Evolutionary conservation across 1,140 invertebrate genomes (phyloP).

Genomic region (Zaprionus africanus): DNA sequence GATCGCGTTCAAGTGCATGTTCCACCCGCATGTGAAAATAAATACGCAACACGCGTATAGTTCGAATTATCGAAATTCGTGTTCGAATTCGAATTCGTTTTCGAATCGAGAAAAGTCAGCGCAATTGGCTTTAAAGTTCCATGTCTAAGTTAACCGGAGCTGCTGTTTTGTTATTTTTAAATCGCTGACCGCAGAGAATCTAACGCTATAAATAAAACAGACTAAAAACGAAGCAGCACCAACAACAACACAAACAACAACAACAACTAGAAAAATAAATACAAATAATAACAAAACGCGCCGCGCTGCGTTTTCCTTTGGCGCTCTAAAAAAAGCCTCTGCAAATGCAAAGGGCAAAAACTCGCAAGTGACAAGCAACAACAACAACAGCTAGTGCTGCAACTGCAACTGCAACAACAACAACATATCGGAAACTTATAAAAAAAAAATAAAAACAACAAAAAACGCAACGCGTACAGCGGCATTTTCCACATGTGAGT

Average conservation of each 20-base stretch:
- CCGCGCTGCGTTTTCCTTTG: slow-evolving; percentile 33
- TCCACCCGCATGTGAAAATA: slow-evolving; percentile 1
- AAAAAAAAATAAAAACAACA: slow-evolving; percentile 18
- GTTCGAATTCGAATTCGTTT: background rate
- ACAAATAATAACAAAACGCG: slow-evolving; percentile 45
- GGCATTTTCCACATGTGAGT: slow-evolving; percentile 57
- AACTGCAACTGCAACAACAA: slow-evolving; percentile 33
- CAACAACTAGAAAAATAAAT: slow-evolving; percentile 44
- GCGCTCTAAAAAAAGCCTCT: slow-evolving; percentile 45
- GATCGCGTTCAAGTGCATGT: background rate
- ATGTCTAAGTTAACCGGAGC: slow-evolving; percentile 57
- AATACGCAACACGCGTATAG: background rate
- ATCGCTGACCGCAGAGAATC: slow-evolving; percentile 74
- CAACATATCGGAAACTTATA: slow-evolving; percentile 32
- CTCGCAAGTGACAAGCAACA: slow-evolving; percentile 70
- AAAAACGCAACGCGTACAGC: slow-evolving; percentile 38
- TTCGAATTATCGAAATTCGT: background rate
- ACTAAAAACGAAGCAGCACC: slow-evolving; percentile 34
- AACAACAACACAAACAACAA: slow-evolving; percentile 28
- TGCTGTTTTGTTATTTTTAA: slow-evolving; percentile 74
- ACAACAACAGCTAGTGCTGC: slow-evolving; percentile 8
- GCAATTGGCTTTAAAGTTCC: slow-evolving; percentile 33
- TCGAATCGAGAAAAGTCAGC: slow-evolving; percentile 11
- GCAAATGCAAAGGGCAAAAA: slow-evolving; percentile 73
- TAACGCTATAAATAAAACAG: slow-evolving; percentile 66